Conservation (phyloP, 2,113 vertebrate genomes). For the Spilogale gracilis region DNA sequence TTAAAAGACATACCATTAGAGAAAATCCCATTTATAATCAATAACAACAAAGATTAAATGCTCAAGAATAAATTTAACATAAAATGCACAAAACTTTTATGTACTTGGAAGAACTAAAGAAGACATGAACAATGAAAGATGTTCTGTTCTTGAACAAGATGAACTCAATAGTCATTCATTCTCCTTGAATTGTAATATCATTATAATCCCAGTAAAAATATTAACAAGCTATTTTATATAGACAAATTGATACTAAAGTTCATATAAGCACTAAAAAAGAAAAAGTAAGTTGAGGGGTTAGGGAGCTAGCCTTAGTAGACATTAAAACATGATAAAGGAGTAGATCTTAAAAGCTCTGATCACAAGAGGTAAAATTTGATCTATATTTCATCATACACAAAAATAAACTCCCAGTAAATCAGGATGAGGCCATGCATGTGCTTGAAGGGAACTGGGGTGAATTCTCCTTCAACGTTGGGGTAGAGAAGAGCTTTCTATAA, state of each 20-base stretch:
- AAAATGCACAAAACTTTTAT: neutral
- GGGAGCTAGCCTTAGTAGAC: neutral
- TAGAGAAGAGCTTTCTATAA: neutral
- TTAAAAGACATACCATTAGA: neutral
- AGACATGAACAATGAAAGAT: neutral
- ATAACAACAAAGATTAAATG: neutral
- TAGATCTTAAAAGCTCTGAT: neutral
- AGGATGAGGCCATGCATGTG: neutral
- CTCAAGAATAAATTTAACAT: slow-evolving; percentile 13
- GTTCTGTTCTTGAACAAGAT: neutral
- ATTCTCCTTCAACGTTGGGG: neutral
- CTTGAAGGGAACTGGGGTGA: neutral
- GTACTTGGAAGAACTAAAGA: neutral
- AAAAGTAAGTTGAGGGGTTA: neutral
- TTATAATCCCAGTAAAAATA: neutral
- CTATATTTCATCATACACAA: neutral
- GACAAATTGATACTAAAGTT: neutral
- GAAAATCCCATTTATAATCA: neutral
- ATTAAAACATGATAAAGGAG: neutral
- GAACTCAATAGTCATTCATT: neutral
- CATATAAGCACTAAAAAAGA: neutral
- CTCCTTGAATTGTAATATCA: neutral
- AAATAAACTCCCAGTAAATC: neutral
- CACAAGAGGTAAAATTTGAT: neutral
- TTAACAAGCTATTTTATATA: neutral